Percentiles rank a stretch among this genome's conserved stretches.
Conservation (phyloP, 2,797 vertebrate species). For the Geotrypetes seraphini region DNA sequence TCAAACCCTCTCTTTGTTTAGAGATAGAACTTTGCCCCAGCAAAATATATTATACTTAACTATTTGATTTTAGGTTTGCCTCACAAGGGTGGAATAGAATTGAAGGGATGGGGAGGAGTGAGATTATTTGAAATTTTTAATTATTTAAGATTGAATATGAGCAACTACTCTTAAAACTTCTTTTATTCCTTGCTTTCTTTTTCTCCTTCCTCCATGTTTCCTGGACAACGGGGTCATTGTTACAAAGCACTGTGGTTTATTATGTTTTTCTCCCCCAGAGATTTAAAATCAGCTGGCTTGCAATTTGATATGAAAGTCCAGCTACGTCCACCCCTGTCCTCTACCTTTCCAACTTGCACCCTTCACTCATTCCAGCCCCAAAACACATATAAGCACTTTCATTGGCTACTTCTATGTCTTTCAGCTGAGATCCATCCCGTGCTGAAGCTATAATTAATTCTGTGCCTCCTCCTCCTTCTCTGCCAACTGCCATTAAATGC, state of each 20-base stretch:
- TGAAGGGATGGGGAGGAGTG: constrained; percentile 23
- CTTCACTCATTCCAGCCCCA: constrained; percentile 10
- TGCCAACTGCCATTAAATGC: constrained; percentile 64
- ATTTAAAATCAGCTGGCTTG: constrained; percentile 36
- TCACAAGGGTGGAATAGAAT: background rate
- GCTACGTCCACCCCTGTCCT: constrained; percentile 21
- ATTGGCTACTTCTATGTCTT: constrained; percentile 42
- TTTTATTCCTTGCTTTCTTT: constrained; percentile 30
- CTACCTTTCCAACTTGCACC: constrained; percentile 17
- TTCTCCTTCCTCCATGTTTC: constrained; percentile 28
- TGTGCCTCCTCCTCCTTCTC: constrained; percentile 26
- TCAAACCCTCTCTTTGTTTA: too few relatives aligned
- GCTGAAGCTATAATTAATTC: constrained; percentile 69
- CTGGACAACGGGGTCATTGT: constrained; percentile 15
- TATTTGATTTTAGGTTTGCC: too few relatives aligned
- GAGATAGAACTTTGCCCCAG: too few relatives aligned
- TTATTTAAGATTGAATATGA: constrained; percentile 42
- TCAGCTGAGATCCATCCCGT: constrained; percentile 57
- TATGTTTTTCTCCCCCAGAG: constrained; percentile 33
- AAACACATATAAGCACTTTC: constrained; percentile 4
- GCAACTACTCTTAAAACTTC: constrained; percentile 21
- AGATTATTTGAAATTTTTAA: constrained; percentile 32
- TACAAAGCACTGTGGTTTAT: constrained; percentile 37
- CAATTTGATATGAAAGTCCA: constrained; percentile 33
- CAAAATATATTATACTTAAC: too few relatives aligned